Percentiles rank a stretch among this genome's conserved stretches.
Evolutionary conservation across 2,888 invertebrate genomes (phyloP).

Genomic region (Eristalis tenax): DNA sequence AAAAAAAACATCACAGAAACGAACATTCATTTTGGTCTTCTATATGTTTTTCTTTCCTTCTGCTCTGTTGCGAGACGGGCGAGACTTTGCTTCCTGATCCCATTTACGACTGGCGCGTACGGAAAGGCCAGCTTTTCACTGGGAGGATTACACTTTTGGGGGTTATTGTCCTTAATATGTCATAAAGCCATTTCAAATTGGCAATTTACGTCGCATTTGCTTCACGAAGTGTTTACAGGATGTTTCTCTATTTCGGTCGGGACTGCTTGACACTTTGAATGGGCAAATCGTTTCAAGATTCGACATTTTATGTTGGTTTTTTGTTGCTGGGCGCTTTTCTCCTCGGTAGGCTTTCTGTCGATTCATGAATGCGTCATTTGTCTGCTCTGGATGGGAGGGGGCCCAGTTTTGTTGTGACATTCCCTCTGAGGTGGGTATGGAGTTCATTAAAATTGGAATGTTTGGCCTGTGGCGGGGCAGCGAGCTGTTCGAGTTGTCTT

Average conservation of each 20-base stretch:
- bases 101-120: conserved; percentile 64
- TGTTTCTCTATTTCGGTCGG: conserved; percentile 42
- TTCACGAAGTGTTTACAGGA: conserved; percentile 71
- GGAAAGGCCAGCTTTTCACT: conserved; percentile 26
- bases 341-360: conserved; percentile 19
- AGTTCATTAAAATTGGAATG: conserved; percentile 48
- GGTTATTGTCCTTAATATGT: conserved; percentile 72
- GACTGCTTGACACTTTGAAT: conserved; percentile 57
- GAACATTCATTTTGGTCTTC: conserved; percentile 27
- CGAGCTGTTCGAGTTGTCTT: not conserved
- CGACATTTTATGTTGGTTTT: conserved; percentile 31
- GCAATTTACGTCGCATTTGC: conserved; percentile 71
- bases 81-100: conserved; percentile 36
- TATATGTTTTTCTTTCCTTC: conserved; percentile 25
- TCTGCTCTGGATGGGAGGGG: not conserved
- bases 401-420: conserved; percentile 1
- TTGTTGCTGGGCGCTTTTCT: not conserved
- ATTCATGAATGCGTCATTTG: conserved; percentile 41
- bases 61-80: not conserved
- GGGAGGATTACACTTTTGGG: conserved; percentile 57
- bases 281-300: conserved; percentile 54
- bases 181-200: conserved; percentile 71
- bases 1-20: conserved; percentile 17
- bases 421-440: not conserved
- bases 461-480: not conserved